Percentiles rank a stretch among this genome's conserved stretches.
Conservation (phyloP, 2,888 invertebrate genomes). For the Bugula neritina region DNA sequence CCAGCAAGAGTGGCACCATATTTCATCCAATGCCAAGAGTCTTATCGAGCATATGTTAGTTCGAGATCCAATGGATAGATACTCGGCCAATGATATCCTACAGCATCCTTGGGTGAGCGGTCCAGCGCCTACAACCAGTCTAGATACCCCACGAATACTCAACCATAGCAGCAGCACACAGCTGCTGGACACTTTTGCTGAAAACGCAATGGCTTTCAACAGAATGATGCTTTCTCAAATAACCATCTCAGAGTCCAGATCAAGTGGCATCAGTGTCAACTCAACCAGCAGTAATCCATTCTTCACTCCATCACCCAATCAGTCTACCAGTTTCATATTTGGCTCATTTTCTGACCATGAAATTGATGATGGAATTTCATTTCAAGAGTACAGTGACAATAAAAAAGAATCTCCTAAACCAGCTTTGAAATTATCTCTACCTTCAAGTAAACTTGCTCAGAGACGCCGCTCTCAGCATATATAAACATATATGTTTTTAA, state of each 20-base stretch:
- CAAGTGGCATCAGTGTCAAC: not conserved
- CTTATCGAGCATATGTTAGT: constrained; percentile 80
- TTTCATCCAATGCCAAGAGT: constrained; percentile 86
- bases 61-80: constrained; percentile 76
- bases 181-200: constrained; percentile 89
- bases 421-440: not conserved
- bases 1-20: constrained; percentile 77
- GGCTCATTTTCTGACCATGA: constrained; percentile 19
- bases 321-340: not conserved
- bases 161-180: constrained; percentile 85
- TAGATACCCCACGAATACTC: constrained; percentile 28
- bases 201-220: constrained; percentile 92
- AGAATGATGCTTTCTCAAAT: constrained; percentile 83
- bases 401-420: not conserved
- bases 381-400: no score
- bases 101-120: constrained; percentile 68
- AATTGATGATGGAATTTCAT: not conserved
- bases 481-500: not conserved
- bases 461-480: not conserved
- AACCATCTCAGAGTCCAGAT: constrained; percentile 57
- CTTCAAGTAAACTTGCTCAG: constrained; percentile 12
- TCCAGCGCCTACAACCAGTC: constrained; percentile 20
- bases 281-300: constrained; percentile 3
- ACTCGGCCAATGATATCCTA: constrained; percentile 78
- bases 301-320: not conserved